A percentile compares a stretch with the other conserved stretches of the same genome.
These are phyloP conservation scores for Amphiura filiformis DNA, from an alignment of 35 echinoderm and acorn worm species.

Conservation along the genomic window DNA sequence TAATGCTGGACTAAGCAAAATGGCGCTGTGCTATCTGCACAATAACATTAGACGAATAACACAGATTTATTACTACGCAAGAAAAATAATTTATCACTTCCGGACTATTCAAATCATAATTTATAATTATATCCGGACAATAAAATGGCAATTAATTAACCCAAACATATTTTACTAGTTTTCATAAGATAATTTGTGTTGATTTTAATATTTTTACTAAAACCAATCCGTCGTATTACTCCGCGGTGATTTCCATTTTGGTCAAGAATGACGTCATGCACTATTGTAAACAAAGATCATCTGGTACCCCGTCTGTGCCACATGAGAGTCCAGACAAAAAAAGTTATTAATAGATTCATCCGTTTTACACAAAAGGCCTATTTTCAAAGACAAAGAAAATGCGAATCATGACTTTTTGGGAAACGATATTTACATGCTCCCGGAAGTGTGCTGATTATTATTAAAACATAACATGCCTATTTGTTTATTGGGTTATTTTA, in stretches of 20 bases:
- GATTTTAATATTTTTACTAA: neutral
- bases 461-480: no score
- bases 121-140: neutral
- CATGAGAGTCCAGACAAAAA: no score
- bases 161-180: no score
- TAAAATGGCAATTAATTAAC: neutral
- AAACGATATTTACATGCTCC: no score
- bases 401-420: no score
- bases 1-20: neutral
- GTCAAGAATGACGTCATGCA: neutral
- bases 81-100: neutral
- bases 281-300: neutral
- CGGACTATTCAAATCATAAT: neutral
- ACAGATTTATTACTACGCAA: neutral
- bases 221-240: neutral
- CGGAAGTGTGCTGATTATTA: no score
- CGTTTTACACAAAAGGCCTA: no score
- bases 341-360: no score
- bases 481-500: no score
- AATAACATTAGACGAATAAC: neutral
- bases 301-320: neutral
- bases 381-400: no score
- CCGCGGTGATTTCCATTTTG: neutral
- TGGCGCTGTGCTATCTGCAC: neutral
- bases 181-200: no score